Evolutionary conservation across 2,888 invertebrate species (phyloP), one percentile per base, ranked within the genome.

Genomic region (Drosophila anomalata): DNA sequence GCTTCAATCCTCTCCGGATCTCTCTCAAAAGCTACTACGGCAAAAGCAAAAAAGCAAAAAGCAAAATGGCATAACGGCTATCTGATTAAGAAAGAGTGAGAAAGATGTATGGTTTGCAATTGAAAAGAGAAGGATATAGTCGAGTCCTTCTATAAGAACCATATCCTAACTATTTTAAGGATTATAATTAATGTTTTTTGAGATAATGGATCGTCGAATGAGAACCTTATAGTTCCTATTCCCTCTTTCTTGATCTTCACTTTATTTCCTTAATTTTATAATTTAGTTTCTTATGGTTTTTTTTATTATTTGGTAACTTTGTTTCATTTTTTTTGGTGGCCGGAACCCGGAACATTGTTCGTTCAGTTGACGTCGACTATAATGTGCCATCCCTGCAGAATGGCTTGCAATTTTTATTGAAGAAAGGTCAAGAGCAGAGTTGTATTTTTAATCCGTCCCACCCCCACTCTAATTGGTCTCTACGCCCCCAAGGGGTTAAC

Each of bases 361-460:
- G 94, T 94, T 88, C 95, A 95, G 95, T 94, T 91, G 94, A 94
- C 91, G 94, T 93, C 88, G 94, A 95, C 90, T 95, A 94, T 94
- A 94, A 94, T 92, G 94, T 95, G 93, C 93, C 94, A 91, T 94
- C 95, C 90, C 94, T 95, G 92, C 93, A 94, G 93, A 94, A 94
- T 91, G 95, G 94, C 93, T 93, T 95, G 94, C 94, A 94, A 90
- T 94, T 94, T 93, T 93, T 92, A 87, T 93, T 92, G 85, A 87
- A 76, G 71, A 91, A 90, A 92, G 91, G 91, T 91, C 85, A 79
- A 84, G 66, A 87, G 72, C 75, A 58, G 61, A 31, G 61, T 62
- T 62, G 20, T 42, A 42, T 53, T 44, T 29, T 29, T 4, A 8
- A 36, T 20, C 9, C 41, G 17, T 17, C 17, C 41, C 41, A 9